Base-by-base conservation (phyloP, 2,113 vertebrate species). In the Serilophus lunatus region DNA sequence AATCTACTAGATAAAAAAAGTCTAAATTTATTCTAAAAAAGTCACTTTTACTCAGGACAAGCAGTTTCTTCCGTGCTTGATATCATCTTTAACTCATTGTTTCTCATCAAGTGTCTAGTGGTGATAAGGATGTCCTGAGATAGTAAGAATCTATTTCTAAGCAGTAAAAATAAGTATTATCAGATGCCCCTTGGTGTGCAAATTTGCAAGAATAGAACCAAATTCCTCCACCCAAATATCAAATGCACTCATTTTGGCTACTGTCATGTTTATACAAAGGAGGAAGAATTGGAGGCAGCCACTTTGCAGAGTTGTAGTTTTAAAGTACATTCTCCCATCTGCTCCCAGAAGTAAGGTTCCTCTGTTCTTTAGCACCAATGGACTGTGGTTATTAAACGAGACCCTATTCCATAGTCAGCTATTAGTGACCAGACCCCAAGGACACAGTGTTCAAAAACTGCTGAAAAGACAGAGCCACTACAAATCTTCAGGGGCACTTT, bases 51-150 rank as follows among this genome's bases (percentile, higher is more conserved):
- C 69, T 70, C 51, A 88, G 85, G 93, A 92, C 90, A 93, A 83
- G 88, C 15, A 7, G 85, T 93, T 93, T 96, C 85, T 94, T 93
- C 90, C 4, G 2, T 28, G 33, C 40, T 65, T 50, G 92, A 95
- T 96, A 96, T 24, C 72, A 95, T 96, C 93, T 95, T 96, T 95
- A 97, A 93, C 90, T 88, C 92, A 96, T 92, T 96, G 94, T 96
- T 96, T 84, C 93, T 96, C 88, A 90, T 88, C 92, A 90, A 95
- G 86, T 94, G 90, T 79, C 76, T 47, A 18, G 56, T 86, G 92
- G 20, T 79, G 90, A 84, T 96, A 97, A 95, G 93, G 90, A 93
- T 93, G 95, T 96, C 96, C 95, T 94, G 94, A 96, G 93, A 95
- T 92, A 95, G 50, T 16, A 83, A 40, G 92, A 90, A 86, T 90